Conservation (phyloP, 2,113 vertebrate species). For the Coreoperca whiteheadi region DNA sequence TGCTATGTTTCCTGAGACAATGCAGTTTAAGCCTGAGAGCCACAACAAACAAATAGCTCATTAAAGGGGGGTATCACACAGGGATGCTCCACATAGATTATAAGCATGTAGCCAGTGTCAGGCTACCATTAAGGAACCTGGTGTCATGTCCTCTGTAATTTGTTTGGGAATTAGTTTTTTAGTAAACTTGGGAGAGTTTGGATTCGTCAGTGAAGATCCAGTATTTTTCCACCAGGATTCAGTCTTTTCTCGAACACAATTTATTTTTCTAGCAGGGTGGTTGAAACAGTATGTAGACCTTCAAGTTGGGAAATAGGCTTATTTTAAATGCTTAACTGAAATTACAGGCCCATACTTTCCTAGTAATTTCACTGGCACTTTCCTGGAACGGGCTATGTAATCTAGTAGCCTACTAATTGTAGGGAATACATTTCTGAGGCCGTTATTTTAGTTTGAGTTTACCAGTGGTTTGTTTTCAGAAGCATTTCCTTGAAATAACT, state of each 20-base stretch:
- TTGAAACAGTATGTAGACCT: neutral
- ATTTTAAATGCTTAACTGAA: neutral
- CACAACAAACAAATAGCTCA: neutral
- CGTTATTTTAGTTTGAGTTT: neutral
- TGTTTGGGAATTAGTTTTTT: neutral
- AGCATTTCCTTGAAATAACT: neutral
- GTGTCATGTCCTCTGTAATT: neutral
- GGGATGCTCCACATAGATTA: neutral
- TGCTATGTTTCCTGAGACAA: too few relatives aligned
- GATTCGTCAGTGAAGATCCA: neutral
- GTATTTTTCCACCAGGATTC: slow-evolving; percentile 27
- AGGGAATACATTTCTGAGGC: neutral
- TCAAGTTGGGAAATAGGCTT: neutral
- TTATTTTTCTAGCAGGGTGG: neutral
- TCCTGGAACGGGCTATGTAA: neutral
- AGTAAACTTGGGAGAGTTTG: neutral
- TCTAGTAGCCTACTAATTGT: neutral
- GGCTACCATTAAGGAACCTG: neutral
- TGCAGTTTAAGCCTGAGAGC: neutral
- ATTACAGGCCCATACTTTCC: neutral
- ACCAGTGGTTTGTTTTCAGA: neutral
- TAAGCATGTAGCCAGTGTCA: accelerated
- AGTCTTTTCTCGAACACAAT: neutral
- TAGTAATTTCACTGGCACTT: neutral
- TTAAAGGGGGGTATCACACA: neutral